These are phyloP conservation scores for Carassius carassius DNA, from an alignment of 2,113 vertebrate genomes.

Conservation along the genomic window DNA sequence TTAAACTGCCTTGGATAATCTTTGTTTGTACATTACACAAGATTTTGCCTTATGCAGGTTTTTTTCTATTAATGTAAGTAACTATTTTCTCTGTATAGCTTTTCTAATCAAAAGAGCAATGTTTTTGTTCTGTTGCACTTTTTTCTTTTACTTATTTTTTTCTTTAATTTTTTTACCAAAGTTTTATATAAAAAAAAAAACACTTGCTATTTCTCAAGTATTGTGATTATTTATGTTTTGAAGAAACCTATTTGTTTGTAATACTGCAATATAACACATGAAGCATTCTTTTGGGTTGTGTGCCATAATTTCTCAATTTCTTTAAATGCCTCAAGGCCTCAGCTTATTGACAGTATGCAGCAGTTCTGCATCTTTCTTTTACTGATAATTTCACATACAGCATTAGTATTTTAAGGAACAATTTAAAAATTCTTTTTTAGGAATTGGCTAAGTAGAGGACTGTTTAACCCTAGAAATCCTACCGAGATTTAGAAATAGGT, in stretches of 20 bases:
- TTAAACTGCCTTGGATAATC: slow-evolving; percentile 63
- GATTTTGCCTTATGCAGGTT: slow-evolving; percentile 40
- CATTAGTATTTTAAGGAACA: neutral
- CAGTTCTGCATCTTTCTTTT: neutral
- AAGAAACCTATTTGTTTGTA: neutral
- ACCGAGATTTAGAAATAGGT: no score
- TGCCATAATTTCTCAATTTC: neutral
- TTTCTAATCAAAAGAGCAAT: slow-evolving; percentile 50
- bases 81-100: slow-evolving; percentile 54
- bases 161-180: slow-evolving; percentile 42
- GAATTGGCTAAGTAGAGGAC: neutral
- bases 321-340: neutral
- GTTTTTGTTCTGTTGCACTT: slow-evolving; percentile 56
- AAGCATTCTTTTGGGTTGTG: slow-evolving; percentile 12
- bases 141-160: no score
- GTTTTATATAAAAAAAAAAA: slow-evolving; percentile 49
- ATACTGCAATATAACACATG: slow-evolving; percentile 8
- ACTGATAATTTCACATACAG: neutral
- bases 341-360: neutral
- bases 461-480: neutral
- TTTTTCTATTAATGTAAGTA: neutral
- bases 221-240: slow-evolving; percentile 10
- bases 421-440: neutral
- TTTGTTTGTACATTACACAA: slow-evolving; percentile 45
- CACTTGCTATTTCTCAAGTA: neutral